These are phyloP conservation scores for Epinephelus lanceolatus DNA, from an alignment of 2,113 vertebrate genomes.

Conservation along the genomic window DNA sequence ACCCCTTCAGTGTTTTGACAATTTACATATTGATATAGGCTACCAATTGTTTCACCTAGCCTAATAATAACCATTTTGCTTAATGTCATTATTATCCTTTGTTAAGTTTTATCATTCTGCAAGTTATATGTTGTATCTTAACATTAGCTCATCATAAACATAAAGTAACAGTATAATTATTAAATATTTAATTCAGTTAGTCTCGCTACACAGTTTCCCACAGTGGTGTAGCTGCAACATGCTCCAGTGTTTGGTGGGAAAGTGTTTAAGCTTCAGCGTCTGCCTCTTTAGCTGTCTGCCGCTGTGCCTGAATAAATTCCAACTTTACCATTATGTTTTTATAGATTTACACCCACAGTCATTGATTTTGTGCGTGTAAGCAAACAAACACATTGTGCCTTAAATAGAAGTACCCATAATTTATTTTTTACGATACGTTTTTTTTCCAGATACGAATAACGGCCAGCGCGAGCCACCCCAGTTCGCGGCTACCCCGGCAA, in stretches of 20 bases:
- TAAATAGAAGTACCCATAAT: accelerated
- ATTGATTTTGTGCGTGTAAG: accelerated
- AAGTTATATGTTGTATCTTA: background rate
- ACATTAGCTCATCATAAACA: background rate
- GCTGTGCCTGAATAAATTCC: constrained; percentile 71
- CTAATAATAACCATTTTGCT: no score
- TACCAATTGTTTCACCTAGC: no score
- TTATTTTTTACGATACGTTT: background rate
- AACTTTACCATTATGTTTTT: background rate
- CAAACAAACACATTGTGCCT: accelerated
- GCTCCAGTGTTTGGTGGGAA: constrained; percentile 24
- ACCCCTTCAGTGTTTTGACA: no score
- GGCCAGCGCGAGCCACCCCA: constrained; percentile 16
- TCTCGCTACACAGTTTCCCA: background rate
- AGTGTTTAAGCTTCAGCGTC: constrained; percentile 17
- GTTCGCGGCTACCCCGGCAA: constrained; percentile 16
- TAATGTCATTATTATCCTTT: no score
- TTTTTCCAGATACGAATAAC: background rate
- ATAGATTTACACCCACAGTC: background rate
- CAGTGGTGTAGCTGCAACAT: background rate
- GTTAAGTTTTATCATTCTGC: no score
- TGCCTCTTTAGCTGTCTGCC: constrained; percentile 59
- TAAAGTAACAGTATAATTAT: background rate
- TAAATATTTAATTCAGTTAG: background rate
- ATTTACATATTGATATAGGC: no score